Percentiles rank a stretch among this genome's conserved stretches.
phyloP scores from a whole-genome alignment of 2,888 invertebrate genomes.

The Euzophera pinguis region DNA sequence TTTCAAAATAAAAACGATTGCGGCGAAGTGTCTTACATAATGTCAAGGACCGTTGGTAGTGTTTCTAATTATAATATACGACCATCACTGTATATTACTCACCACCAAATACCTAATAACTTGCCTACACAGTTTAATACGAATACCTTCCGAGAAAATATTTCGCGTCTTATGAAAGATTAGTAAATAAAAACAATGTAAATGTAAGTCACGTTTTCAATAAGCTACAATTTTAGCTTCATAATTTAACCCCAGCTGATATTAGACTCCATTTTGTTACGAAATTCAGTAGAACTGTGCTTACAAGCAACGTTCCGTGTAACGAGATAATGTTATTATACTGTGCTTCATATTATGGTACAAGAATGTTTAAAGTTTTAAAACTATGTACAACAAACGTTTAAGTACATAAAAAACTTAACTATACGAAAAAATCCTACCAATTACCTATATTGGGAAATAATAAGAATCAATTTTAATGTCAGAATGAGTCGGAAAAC shows the following conservation, averaged over 20 bases:
- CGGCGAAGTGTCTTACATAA: too few relatives aligned
- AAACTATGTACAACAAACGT: not conserved
- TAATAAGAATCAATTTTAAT: too few relatives aligned
- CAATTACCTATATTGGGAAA: too few relatives aligned
- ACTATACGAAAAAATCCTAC: too few relatives aligned
- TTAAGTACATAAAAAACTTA: not conserved
- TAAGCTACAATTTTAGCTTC: conserved; percentile 79
- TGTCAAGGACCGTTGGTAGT: too few relatives aligned
- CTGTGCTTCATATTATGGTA: not conserved
- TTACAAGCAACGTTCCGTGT: conserved; percentile 20
- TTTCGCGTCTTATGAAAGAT: conserved; percentile 24
- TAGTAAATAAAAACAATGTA: conserved; percentile 64
- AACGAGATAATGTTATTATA: conserved; percentile 18
- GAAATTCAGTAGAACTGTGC: conserved; percentile 57
- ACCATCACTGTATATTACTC: too few relatives aligned
- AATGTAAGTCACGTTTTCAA: conserved; percentile 80
- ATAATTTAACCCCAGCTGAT: conserved; percentile 75
- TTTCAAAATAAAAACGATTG: too few relatives aligned
- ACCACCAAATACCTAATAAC: too few relatives aligned
- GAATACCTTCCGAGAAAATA: not conserved
- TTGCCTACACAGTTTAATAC: too few relatives aligned
- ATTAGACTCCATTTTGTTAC: conserved; percentile 75
- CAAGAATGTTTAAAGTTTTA: not conserved
- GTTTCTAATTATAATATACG: too few relatives aligned
- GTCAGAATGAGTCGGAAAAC: too few relatives aligned